Conservation (phyloP, 2,888 invertebrate species). For the Mylabris sibirica region DNA sequence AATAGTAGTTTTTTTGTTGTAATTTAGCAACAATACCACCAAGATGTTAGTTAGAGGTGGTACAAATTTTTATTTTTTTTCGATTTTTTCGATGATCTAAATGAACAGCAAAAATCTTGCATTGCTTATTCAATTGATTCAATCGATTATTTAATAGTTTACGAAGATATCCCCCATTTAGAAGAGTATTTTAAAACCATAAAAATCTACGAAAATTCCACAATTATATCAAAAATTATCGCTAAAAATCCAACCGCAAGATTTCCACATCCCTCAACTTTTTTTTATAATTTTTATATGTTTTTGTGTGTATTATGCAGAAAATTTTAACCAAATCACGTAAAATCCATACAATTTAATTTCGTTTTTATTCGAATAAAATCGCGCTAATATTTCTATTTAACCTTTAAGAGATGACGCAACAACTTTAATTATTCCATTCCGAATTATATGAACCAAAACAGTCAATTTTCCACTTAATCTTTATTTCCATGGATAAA, state of each 20-base stretch:
- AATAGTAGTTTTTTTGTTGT: not conserved
- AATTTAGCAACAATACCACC: not conserved
- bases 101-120: slow-evolving; percentile 43
- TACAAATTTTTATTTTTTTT: not conserved
- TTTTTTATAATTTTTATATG: not conserved
- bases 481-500: not conserved
- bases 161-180: not conserved
- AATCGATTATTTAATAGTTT: not conserved
- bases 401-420: not conserved
- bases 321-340: not conserved
- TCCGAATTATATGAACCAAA: too few species aligned
- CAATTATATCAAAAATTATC: not conserved
- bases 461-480: not conserved
- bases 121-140: slow-evolving; percentile 33
- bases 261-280: not conserved
- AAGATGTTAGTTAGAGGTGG: not conserved
- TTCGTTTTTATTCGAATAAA: not conserved
- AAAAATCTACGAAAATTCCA: not conserved
- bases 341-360: not conserved
- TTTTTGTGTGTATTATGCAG: not conserved
- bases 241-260: not conserved
- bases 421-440: not conserved
- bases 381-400: not conserved
- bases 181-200: not conserved
- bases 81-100: not conserved